Base-by-base conservation (phyloP, 2,888 invertebrate genomes). In the Pomacea canaliculata region DNA sequence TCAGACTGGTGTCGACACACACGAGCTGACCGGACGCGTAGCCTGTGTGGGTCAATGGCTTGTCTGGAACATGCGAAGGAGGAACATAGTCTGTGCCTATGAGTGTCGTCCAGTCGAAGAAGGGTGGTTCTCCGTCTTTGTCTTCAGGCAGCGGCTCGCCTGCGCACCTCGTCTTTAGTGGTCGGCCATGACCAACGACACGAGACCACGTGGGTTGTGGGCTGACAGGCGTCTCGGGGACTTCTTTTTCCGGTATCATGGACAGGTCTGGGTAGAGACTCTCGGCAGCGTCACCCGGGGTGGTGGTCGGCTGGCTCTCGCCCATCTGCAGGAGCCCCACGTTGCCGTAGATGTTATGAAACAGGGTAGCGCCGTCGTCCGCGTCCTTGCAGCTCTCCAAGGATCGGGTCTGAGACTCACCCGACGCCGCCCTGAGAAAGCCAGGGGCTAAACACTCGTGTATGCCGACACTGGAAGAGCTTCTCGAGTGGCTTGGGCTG, bases 391-490 rank as follows among this genome's bases (percentile, higher is more conserved):
- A 10, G 12, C 18, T 51, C 10, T 65, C 72, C 23, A 72, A 72
- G 19, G 72, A 13, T 13, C 68, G 73, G 13, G 48, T 16, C 46
- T 74, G 68, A 12, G 67, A 27, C 37, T 68, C 69, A 3, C 69
- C 74, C 3, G 60, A 49, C 3, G 74, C 74, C 5, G 74, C 74
- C 37, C 74, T 60, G 48, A 74, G 69, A 46, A 74, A 74, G 23
- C 74, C 74, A 7, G 74, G 74, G 48, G 74, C 74, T 23, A 74
- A 69, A 18, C 74, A 74, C 60, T 74, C 74, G 62, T 74, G 69
- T 9, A 74, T 68, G 7, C 62, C 69, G 4, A 68, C 60, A 23
- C 60, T 18, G 9, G 69, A 68, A 12, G 74, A 60, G n/a, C 68
- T 48, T 13, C 37, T 23, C 48, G 74, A 74, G 62, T 51, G n/a